Conservation (phyloP, 2,113 vertebrate genomes). For the Gallinago jamesoni region DNA sequence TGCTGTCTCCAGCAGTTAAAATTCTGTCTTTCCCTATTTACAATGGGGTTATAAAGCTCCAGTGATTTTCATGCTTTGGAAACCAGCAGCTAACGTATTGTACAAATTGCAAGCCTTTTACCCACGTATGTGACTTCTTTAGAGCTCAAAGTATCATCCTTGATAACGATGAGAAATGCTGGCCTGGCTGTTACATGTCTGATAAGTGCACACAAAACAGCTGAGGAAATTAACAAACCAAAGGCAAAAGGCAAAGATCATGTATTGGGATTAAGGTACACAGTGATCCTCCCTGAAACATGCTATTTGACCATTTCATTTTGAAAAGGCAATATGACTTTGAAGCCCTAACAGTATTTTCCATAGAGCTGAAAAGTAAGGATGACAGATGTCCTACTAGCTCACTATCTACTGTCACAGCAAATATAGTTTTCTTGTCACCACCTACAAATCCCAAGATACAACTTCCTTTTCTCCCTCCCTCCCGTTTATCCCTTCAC, state of each 20-base stretch:
- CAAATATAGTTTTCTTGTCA: constrained; percentile 43
- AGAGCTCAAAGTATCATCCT: constrained; percentile 46
- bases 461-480: background rate
- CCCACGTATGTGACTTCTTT: background rate
- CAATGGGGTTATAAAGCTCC: background rate
- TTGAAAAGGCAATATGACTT: background rate
- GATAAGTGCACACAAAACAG: constrained; percentile 31
- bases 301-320: background rate
- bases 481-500: background rate
- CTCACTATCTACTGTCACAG: background rate
- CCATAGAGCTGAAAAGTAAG: background rate
- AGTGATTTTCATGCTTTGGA: background rate
- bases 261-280: background rate
- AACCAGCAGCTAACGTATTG: background rate
- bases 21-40: background rate
- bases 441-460: constrained; percentile 47
- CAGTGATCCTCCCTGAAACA: background rate
- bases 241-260: constrained; percentile 50
- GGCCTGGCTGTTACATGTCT: constrained; percentile 20
- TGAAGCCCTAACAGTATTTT: constrained; percentile 14
- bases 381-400: constrained; percentile 34
- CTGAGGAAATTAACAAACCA: background rate
- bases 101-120: background rate
- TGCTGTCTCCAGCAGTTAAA: background rate
- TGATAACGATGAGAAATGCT: constrained; percentile 24